A percentile compares a stretch with the other conserved stretches of the same genome.
Conservation (phyloP, 2,888 invertebrate genomes). For the Chrysomela aeneicollis region DNA sequence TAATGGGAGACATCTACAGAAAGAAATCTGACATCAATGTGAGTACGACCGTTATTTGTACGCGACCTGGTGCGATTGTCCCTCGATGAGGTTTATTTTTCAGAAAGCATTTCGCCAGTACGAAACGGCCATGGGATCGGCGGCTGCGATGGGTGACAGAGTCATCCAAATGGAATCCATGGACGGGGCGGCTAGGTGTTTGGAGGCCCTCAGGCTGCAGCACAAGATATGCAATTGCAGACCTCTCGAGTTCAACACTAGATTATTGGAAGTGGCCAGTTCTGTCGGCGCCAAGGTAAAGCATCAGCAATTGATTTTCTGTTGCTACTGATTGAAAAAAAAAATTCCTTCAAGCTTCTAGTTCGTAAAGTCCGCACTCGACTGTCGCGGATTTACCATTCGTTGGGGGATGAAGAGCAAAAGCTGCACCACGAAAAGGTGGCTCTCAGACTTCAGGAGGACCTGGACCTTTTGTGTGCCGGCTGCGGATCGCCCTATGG, state of each 20-base stretch:
- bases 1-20: conserved; percentile 85
- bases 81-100: too few species aligned
- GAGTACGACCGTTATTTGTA: too few species aligned
- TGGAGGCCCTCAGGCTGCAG: conserved; percentile 78
- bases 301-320: too few species aligned
- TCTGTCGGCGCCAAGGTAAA: conserved; percentile 89
- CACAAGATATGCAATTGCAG: conserved; percentile 88
- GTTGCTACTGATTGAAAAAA: too few species aligned
- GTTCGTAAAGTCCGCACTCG: conserved; percentile 82
- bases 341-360: conserved; percentile 71
- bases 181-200: conserved; percentile 85
- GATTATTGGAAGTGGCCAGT: conserved; percentile 82
- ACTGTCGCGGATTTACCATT: conserved; percentile 81
- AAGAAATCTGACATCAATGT: conserved; percentile 84
- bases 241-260: conserved; percentile 85
- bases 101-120: conserved; percentile 81
- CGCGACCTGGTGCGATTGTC: too few species aligned
- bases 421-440: conserved; percentile 78
- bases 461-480: conserved; percentile 82
- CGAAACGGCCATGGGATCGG: conserved; percentile 85
- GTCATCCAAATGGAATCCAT: conserved; percentile 90
- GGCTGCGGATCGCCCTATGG: conserved; percentile 83
- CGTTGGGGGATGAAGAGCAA: conserved; percentile 82
- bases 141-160: conserved; percentile 81
- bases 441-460: conserved; percentile 70